These are phyloP conservation scores for Cylindroiulus punctatus DNA, from an alignment of 2,888 invertebrate genomes.

Conservation along the genomic window DNA sequence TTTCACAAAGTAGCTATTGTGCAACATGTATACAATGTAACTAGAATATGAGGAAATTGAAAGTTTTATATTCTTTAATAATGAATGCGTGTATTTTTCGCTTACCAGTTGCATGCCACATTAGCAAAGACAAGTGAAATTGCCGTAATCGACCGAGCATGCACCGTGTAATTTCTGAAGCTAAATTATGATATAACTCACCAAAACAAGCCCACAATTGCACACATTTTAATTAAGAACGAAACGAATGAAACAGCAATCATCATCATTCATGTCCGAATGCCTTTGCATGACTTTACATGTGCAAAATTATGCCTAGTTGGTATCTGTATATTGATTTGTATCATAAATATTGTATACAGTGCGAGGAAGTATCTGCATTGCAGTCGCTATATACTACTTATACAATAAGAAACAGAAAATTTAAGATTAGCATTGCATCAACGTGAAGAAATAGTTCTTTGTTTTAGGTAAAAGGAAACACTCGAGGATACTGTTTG, in stretches of 20 bases:
- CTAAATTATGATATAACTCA: neutral
- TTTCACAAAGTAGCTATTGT: no score
- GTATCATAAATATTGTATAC: neutral
- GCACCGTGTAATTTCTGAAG: neutral
- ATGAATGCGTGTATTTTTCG: no score
- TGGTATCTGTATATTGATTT: conserved; percentile 11
- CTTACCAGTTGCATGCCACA: no score
- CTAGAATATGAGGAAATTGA: no score
- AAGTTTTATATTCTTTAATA: no score
- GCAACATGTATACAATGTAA: no score
- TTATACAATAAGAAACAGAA: neutral
- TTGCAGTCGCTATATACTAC: neutral
- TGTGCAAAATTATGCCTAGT: neutral
- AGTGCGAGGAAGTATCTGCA: neutral
- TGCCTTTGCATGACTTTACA: no score
- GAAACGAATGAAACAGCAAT: neutral
- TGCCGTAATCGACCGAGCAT: neutral
- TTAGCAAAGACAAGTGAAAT: no score
- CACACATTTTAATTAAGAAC: neutral
- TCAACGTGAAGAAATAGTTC: conserved; percentile 21
- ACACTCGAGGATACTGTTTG: neutral
- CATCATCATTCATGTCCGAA: neutral
- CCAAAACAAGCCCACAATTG: neutral
- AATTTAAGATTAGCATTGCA: neutral
- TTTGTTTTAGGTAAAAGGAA: neutral